Evolutionary conservation across 2,888 invertebrate genomes (phyloP), one percentile per base, ranked within the genome.

Genomic region (Drosophila austrosaltans): DNA sequence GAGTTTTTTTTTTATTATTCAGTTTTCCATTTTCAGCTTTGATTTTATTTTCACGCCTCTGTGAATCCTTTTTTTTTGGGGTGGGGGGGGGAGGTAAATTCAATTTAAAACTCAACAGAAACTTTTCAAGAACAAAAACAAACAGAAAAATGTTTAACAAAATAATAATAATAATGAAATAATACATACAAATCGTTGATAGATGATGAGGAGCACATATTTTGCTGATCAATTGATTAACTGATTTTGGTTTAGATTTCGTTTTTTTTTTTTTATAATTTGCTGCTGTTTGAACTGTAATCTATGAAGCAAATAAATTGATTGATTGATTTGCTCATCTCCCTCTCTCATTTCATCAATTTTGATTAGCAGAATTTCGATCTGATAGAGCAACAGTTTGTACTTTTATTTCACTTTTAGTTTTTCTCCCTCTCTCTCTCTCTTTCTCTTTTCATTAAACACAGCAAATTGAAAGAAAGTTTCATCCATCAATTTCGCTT

Each of bases 401-500:
- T 72, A 69, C 65, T 61, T 73, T 73, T 53, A 58, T 36, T 39
- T 57, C 63, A 67, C 64, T 66, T 62, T 48, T 22, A 30, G 12
- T 25, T 42, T 42, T 59, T n/a, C 1, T 36, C 8, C 2, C 1
- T 36, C 4, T 7, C 8, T 36, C 2, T 36, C 8, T 36, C 8
- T 36, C 8, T 36, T 8, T 59, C 70, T 53, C 53, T 40, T 39
- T 39, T 64, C 69, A 66, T 66, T 62, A 40, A 20, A 22, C 63
- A 30, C 54, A 58, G 28, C 42, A 63, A 56, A 64, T 64, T 59
- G 62, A 63, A 57, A 61, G 53, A 82, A 68, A 77, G 63, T 48
- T 69, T 74, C 76, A 88, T 88, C 81, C 78, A 87, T 82, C 88
- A 88, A 69, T 72, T 72, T 64, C 66, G 58, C 32, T 53, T 8